Evolutionary conservation across 2,113 vertebrate species (phyloP).

Genomic region (Phainopepla nitens): DNA sequence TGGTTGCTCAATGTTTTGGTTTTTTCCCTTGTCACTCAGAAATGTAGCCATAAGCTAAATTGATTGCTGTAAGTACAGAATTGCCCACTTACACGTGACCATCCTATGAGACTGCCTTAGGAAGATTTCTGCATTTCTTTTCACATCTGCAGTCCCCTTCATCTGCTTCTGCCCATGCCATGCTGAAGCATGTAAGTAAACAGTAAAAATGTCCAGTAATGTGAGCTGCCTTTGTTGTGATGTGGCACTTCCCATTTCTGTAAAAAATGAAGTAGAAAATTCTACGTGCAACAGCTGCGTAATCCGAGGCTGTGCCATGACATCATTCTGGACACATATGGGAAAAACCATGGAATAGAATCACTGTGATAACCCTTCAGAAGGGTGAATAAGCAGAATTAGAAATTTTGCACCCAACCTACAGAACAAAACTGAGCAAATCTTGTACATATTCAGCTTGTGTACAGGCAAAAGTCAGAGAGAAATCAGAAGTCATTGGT

Average conservation of each 20-base stretch:
- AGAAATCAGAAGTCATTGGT: not conserved
- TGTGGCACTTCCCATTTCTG: not conserved
- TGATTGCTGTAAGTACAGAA: not conserved
- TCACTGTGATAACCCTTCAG: not conserved
- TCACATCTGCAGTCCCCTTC: not conserved
- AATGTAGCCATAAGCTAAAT: not conserved
- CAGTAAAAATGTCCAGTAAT: not conserved
- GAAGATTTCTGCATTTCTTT: not conserved
- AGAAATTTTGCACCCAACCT: not conserved
- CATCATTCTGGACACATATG: not conserved
- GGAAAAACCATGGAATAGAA: rapidly evolving
- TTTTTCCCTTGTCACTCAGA: not conserved
- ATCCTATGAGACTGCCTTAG: not conserved
- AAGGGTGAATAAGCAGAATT: not conserved
- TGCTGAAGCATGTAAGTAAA: not conserved
- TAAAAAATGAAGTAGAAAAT: not conserved
- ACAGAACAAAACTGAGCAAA: not conserved
- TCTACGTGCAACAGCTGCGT: not conserved
- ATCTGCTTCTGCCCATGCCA: not conserved
- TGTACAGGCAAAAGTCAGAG: not conserved
- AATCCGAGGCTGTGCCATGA: not conserved
- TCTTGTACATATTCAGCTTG: not conserved
- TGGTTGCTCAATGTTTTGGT: not conserved
- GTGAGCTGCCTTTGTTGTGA: not conserved
- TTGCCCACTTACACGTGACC: not conserved